Base-by-base conservation (phyloP, 2,888 invertebrate species). In the Laspeyria flexula region DNA sequence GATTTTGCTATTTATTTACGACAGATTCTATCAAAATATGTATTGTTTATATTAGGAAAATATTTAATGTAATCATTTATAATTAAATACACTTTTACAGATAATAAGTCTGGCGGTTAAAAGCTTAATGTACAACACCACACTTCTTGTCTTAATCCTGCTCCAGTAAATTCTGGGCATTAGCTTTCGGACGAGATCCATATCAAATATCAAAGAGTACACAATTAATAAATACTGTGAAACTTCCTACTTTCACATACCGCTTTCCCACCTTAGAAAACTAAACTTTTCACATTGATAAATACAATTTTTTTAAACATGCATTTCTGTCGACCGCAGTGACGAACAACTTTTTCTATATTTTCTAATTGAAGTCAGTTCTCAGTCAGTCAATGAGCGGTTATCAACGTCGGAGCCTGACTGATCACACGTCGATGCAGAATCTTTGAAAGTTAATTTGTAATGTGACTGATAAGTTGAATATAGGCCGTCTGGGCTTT, bases 401-500 rank as follows among this genome's bases (percentile, higher is more conserved):
- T 60, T 66, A 64, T 69, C 63, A 62, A 63, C 56, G 60, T 60
- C 55, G 47, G 49, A 53, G 57, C 53, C 50, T 65, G 59, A 64
- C 59, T 70, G 64, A n/a, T 60, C 72, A 65, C 55, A 60, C 43
- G 47, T 65, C 58, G 52, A 51, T 48, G 52, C 56, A 75, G 74
- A 75, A 76, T 75, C 78, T 65, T 77, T 58, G 82, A 81, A 75
- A 83, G 83, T 77, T 79, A 83, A 80, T 81, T 75, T 70, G 59
- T 69, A 64, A 63, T 64, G 63, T 67, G 72, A 63, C 73, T 65
- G 70, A 74, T 70, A 67, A 61, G 64, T 55, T 38, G 68, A 71
- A 79, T 75, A 82, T 78, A 75, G 76, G 77, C 63, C 71, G 73
- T 77, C 67, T 49, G 69, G 74, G 76, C 81, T 82, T 83, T 83